Evolutionary conservation across 2,888 invertebrate genomes (phyloP).

Genomic region (Plebejus argus): DNA sequence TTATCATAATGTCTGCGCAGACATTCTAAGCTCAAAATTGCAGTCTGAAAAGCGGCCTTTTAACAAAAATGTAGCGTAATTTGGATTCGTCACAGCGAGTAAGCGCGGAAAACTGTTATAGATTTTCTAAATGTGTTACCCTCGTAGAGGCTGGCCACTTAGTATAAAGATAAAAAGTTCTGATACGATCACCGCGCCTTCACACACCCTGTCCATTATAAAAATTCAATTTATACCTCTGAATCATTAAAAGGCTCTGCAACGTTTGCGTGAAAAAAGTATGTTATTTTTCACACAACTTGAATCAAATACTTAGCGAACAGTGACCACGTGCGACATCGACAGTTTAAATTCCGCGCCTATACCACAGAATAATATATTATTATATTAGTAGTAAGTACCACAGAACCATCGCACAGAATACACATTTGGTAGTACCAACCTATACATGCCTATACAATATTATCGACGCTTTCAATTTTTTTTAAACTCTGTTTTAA

Average conservation of each 20-base stretch:
- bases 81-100: slow-evolving; percentile 15
- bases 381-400: too few relatives aligned
- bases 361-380: too few relatives aligned
- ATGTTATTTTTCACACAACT: neutral
- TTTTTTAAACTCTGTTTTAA: neutral
- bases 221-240: slow-evolving; percentile 23
- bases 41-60: neutral
- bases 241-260: neutral
- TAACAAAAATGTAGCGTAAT: slow-evolving; percentile 9
- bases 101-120: slow-evolving; percentile 12
- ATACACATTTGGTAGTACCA: too few relatives aligned
- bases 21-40: slow-evolving; percentile 15
- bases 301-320: neutral
- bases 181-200: slow-evolving; percentile 29
- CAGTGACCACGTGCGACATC: neutral
- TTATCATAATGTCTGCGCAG: neutral
- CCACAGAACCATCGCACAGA: too few relatives aligned
- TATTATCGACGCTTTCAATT: neutral
- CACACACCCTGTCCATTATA: slow-evolving; percentile 23
- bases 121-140: neutral
- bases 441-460: too few relatives aligned
- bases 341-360: neutral
- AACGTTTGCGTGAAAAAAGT: too few relatives aligned
- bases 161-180: slow-evolving; percentile 11
- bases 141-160: slow-evolving; percentile 23